Evolutionary conservation across 1,140 invertebrate genomes (phyloP).

Genomic region (Drosophila carrolli): DNA sequence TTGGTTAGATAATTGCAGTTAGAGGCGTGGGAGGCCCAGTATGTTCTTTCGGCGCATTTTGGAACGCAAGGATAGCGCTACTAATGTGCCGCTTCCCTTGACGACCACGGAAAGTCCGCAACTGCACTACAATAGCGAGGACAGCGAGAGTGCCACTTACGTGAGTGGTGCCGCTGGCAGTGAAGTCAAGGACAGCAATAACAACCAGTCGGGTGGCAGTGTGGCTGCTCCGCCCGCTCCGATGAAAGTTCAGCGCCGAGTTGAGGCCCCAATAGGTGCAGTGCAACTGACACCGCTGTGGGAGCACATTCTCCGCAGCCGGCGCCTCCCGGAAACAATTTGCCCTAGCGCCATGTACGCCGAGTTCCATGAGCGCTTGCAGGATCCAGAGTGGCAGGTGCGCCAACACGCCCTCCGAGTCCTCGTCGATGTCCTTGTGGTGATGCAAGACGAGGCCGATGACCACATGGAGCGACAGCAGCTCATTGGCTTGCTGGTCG

Average conservation of each 20-base stretch:
- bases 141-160: slow-evolving; percentile 44
- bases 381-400: slow-evolving; percentile 92
- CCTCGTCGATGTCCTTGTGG: slow-evolving; percentile 90
- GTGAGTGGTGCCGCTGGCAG: slow-evolving; percentile 17
- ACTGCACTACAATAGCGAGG: slow-evolving; percentile 30
- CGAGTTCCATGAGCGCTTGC: slow-evolving; percentile 89
- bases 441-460: slow-evolving; percentile 88
- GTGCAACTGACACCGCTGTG: slow-evolving; percentile 90
- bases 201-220: slow-evolving; percentile 47
- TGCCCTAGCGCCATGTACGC: slow-evolving; percentile 88
- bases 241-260: slow-evolving; percentile 51
- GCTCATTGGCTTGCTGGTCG: slow-evolving; percentile 88
- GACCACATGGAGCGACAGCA: slow-evolving; percentile 85
- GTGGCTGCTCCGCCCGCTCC: background rate
- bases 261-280: slow-evolving; percentile 25
- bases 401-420: slow-evolving; percentile 91
- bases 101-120: slow-evolving; percentile 10
- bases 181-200: slow-evolving; percentile 45
- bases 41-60: slow-evolving; percentile 81
- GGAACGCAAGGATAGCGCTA: slow-evolving; percentile 56
- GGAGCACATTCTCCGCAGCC: slow-evolving; percentile 89
- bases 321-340: slow-evolving; percentile 87
- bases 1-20: slow-evolving; percentile 51
- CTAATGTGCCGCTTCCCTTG: slow-evolving; percentile 5
- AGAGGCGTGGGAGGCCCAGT: background rate